These are phyloP conservation scores for Acholoe squamosa DNA, from an alignment of 2,888 invertebrate genomes.

Conservation along the genomic window DNA sequence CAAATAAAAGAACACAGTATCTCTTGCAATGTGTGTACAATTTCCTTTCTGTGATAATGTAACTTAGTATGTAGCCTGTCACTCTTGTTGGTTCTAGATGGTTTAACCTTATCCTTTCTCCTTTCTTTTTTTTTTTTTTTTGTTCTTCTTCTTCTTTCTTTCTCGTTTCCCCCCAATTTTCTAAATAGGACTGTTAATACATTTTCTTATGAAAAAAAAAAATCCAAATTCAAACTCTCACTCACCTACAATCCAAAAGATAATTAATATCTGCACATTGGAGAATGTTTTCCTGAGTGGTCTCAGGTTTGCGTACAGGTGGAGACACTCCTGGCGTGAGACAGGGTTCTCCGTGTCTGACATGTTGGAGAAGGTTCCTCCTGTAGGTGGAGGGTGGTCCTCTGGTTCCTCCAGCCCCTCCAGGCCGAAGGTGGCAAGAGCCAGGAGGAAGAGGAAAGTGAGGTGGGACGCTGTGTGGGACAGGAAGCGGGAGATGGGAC, in stretches of 20 bases:
- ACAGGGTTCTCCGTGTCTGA: neutral
- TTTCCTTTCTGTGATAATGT: too few species aligned
- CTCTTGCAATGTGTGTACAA: too few species aligned
- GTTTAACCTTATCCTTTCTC: too few species aligned
- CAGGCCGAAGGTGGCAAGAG: slow-evolving; percentile 86
- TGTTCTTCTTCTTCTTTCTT: too few species aligned
- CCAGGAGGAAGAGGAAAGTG: slow-evolving; percentile 86
- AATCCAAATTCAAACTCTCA: neutral
- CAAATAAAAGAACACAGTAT: too few species aligned
- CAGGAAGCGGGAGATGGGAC: slow-evolving; percentile 88
- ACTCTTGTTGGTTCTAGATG: too few species aligned
- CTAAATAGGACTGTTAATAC: neutral
- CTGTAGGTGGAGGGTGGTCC: neutral
- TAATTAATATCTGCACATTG: slow-evolving; percentile 66
- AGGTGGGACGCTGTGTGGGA: slow-evolving; percentile 87
- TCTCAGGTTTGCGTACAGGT: slow-evolving; percentile 64
- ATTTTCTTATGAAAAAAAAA: neutral
- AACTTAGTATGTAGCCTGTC: too few species aligned
- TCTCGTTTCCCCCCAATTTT: too few species aligned
- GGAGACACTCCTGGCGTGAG: neutral
- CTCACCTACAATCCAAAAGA: slow-evolving; percentile 70
- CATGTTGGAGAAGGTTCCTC: neutral
- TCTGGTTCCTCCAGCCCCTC: slow-evolving; percentile 65
- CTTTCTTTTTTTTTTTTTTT: too few species aligned
- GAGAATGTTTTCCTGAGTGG: slow-evolving; percentile 65